Conservation (phyloP, 2,888 invertebrate genomes). For the Plemyria rubiginata region DNA sequence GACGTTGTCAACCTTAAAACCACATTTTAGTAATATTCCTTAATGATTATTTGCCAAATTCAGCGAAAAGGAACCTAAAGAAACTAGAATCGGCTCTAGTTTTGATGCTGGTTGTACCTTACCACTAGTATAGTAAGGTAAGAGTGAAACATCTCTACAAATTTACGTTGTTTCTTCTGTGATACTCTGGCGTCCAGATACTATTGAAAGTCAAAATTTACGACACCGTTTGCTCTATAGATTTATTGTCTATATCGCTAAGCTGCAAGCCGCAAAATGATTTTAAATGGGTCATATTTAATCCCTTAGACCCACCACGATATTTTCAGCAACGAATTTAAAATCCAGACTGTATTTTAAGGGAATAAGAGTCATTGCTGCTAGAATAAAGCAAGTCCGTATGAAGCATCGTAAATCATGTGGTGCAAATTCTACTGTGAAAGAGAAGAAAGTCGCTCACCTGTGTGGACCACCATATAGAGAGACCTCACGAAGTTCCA, state of each 20-base stretch:
- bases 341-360: background rate
- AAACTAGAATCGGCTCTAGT: too few species aligned
- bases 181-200: conserved; percentile 48
- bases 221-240: conserved; percentile 53
- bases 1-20: too few species aligned
- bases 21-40: too few species aligned
- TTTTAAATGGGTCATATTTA: conserved; percentile 60
- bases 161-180: conserved; percentile 4
- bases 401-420: too few species aligned
- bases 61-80: too few species aligned
- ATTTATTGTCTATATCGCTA: conserved; percentile 62
- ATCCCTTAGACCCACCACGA: conserved; percentile 24
- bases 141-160: conserved; percentile 3
- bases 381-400: background rate
- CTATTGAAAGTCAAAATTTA: conserved; percentile 69
- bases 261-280: conserved; percentile 60
- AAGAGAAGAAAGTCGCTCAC: too few species aligned
- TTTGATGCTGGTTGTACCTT: too few species aligned
- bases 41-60: too few species aligned
- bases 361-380: background rate
- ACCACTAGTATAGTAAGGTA: too few species aligned
- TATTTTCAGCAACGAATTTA: background rate
- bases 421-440: too few species aligned
- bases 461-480: too few species aligned
- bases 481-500: too few species aligned